Percentiles rank a stretch among this genome's conserved stretches.
These are phyloP conservation scores for Drosophila antonietae DNA, from an alignment of 2,888 invertebrate species.

Conservation along the genomic window DNA sequence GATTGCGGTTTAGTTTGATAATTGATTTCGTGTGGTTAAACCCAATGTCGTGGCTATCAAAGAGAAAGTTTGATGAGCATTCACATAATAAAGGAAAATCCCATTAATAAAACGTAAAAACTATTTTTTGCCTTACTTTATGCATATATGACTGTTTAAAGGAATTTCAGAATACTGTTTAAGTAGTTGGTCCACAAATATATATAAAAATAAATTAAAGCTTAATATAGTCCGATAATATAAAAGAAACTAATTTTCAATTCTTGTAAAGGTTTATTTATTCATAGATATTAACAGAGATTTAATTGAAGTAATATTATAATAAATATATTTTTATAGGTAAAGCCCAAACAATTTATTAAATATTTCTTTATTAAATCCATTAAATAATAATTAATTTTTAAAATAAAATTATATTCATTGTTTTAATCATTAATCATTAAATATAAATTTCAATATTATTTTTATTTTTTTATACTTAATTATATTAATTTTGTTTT, in stretches of 20 bases:
- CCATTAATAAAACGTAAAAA: neutral
- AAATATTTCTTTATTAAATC: too few species aligned
- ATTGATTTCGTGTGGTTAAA: conserved; percentile 37
- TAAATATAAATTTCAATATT: too few species aligned
- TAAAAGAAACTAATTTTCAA: too few species aligned
- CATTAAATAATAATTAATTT: too few species aligned
- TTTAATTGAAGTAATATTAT: too few species aligned
- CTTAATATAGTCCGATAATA: neutral
- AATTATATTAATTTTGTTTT: neutral
- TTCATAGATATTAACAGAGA: too few species aligned
- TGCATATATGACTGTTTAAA: neutral
- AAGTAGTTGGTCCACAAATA: neutral
- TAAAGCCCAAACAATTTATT: too few species aligned
- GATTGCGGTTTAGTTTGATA: conserved; percentile 33
- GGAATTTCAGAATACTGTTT: neutral
- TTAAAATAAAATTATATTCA: too few species aligned
- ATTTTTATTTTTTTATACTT: too few species aligned
- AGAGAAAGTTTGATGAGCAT: conserved; percentile 27
- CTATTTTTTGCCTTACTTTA: neutral
- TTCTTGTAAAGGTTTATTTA: too few species aligned
- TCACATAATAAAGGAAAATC: conserved; percentile 19
- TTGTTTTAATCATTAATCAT: too few species aligned
- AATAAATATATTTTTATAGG: too few species aligned
- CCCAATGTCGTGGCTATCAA: conserved; percentile 21
- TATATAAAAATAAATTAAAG: neutral